Base-by-base conservation (phyloP, 1,140 invertebrate genomes). In the Manduca sexta region DNA sequence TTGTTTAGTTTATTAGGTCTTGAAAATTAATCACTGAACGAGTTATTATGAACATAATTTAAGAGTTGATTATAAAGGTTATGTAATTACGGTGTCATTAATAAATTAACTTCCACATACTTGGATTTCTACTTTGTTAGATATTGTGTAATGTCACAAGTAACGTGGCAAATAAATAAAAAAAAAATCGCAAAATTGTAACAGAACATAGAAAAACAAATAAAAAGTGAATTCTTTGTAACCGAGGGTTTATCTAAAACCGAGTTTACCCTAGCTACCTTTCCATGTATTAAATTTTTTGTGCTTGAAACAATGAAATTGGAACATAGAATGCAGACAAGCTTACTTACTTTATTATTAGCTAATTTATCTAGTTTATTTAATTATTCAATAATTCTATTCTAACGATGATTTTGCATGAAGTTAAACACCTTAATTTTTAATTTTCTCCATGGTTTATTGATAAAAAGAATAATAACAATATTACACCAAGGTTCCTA, bases 181-280 rank as follows among this genome's bases (percentile, higher is more conserved):
- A 68, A 84, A 81, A 81, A 84, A 84, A 82, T 77, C 69, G 77
- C 70, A 81, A 82, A 84, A 84, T 74, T 83, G 77, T 84, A 78
- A 81, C 63, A 60, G 63, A 80, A 72, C 56, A 75, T 79, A 83
- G 75, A 84, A 84, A 76, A 79, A 79, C 64, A 66, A 84, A 82
- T 76, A 84, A 82, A 84, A 84, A 76, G 68, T 79, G 74, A 80
- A 70, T 70, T 81, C 75, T 84, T 82, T 82, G 67, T 81, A 84
- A 71, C 45, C 52, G 57, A 62, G 64, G 52, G 64, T 77, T 80
- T 80, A 33, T 65, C 52, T 74, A 29, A 30, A 38, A 35, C 11
- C 12, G 3, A 29, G 4, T 10, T 12, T 15, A 43, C 21, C 21
- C 8, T 26, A 26, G 21, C 21, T 26, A 26, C 21, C 21, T 26